Evolutionary conservation across 2,888 invertebrate species (phyloP).

Genomic region (Ectemnius continuus): DNA sequence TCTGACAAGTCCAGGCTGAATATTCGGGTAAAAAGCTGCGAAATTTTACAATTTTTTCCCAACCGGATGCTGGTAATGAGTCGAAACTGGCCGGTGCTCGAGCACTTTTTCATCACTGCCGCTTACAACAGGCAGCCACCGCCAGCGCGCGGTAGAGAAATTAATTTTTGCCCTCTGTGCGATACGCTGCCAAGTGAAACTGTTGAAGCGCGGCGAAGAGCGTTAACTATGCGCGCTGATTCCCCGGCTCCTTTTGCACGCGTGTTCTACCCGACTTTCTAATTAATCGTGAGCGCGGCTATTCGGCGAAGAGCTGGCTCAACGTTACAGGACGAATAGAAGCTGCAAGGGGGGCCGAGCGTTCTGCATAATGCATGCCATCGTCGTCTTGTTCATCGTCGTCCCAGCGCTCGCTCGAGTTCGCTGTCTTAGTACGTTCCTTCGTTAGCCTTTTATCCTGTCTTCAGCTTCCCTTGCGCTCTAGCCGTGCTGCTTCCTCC

Average conservation of each 20-base stretch:
- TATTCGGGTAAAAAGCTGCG: not conserved
- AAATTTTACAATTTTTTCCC: slow-evolving; percentile 2
- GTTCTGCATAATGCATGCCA: slow-evolving; percentile 71
- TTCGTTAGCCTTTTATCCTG: slow-evolving; percentile 68
- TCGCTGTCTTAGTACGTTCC: slow-evolving; percentile 46
- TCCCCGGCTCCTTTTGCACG: slow-evolving; percentile 10
- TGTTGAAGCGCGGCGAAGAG: not conserved
- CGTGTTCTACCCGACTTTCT: slow-evolving; percentile 41
- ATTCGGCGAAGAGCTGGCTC: slow-evolving; percentile 22
- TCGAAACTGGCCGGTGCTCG: too few relatives aligned
- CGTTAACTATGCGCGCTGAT: slow-evolving; percentile 26
- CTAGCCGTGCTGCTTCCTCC: not conserved
- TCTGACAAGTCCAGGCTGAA: too few relatives aligned
- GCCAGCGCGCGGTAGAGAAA: slow-evolving; percentile 7
- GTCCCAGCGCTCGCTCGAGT: slow-evolving; percentile 38
- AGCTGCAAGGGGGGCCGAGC: slow-evolving; percentile 59
- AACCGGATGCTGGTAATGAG: too few relatives aligned
- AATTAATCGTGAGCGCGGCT: slow-evolving; percentile 50
- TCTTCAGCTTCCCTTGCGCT: slow-evolving; percentile 26
- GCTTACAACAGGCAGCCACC: not conserved
- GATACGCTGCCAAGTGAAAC: not conserved
- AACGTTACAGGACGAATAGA: slow-evolving; percentile 61
- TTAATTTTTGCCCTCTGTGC: slow-evolving; percentile 16
- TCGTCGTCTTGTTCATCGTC: slow-evolving; percentile 57
- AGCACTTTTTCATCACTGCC: not conserved